These are phyloP conservation scores for Drosophila pseudoananassae DNA, from an alignment of 1,140 invertebrate species.

Conservation along the genomic window DNA sequence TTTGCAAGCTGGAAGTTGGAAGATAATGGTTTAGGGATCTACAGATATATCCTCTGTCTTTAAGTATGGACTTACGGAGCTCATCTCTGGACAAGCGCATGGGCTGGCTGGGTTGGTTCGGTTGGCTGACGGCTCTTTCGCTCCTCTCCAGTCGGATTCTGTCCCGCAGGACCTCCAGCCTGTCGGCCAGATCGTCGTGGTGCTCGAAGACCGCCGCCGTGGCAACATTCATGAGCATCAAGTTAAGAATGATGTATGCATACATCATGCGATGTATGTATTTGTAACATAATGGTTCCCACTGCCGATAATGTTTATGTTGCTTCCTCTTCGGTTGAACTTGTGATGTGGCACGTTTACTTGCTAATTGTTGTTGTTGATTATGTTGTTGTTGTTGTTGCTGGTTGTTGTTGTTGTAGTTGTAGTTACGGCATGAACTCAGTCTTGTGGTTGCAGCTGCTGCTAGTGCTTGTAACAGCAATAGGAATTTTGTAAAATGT, in stretches of 20 bases:
- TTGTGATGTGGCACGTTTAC: constrained; percentile 8
- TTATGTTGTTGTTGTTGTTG: constrained; percentile 30
- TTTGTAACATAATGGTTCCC: constrained; percentile 7
- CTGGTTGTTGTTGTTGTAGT: constrained; percentile 37
- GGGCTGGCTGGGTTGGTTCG: constrained; percentile 11
- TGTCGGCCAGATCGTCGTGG: constrained; percentile 17
- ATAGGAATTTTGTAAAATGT: constrained; percentile 47
- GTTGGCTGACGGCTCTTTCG: neutral
- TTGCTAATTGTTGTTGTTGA: constrained; percentile 17
- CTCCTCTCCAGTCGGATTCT: constrained; percentile 1
- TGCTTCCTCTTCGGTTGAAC: constrained; percentile 7
- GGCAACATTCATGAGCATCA: constrained; percentile 21
- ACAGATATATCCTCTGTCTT: neutral
- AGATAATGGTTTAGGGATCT: too few species aligned
- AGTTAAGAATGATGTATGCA: neutral
- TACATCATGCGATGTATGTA: neutral
- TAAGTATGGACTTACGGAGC: constrained; percentile 45
- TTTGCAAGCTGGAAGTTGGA: constrained; percentile 87
- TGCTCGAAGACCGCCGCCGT: constrained; percentile 8
- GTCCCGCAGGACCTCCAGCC: constrained; percentile 14
- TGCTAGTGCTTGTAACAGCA: constrained; percentile 38
- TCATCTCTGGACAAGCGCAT: constrained; percentile 43
- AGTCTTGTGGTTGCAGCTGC: constrained; percentile 39
- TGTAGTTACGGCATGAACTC: constrained; percentile 45
- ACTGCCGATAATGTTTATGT: constrained; percentile 1